Evolutionary conservation across 2,797 vertebrate species (phyloP).

Genomic region (Siniperca undulata): DNA sequence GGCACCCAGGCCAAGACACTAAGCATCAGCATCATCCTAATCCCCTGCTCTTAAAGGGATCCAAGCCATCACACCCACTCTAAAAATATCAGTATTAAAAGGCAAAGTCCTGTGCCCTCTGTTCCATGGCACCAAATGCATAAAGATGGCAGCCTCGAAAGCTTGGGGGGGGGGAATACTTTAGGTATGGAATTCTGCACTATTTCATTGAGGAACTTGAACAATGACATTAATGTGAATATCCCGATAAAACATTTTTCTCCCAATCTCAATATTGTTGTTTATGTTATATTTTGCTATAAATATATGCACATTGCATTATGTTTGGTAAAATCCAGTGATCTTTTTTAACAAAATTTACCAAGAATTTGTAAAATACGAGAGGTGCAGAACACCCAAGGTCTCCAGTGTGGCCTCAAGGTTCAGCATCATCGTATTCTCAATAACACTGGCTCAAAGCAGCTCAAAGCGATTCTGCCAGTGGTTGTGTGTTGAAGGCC

Average conservation of each 20-base stretch:
- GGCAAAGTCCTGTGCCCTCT: conserved; percentile 52
- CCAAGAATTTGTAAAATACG: neutral
- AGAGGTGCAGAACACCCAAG: neutral
- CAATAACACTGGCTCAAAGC: neutral
- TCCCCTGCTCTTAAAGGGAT: conserved; percentile 68
- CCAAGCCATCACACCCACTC: conserved; percentile 61
- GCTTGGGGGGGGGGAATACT: neutral
- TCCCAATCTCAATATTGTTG: neutral
- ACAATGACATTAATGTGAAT: neutral
- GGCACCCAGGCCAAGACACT: conserved; percentile 72
- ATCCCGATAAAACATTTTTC: neutral
- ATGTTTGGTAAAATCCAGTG: neutral
- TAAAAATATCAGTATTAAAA: conserved; percentile 69
- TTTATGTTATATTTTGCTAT: neutral
- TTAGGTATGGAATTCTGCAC: neutral
- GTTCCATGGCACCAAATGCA: conserved; percentile 30
- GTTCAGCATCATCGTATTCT: neutral
- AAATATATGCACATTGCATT: neutral
- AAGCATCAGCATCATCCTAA: conserved; percentile 79
- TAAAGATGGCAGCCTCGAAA: conserved; percentile 20
- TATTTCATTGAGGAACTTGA: neutral
- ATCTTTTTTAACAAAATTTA: neutral
- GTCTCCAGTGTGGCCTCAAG: neutral
- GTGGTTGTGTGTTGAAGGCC: neutral
- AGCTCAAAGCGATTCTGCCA: neutral